These are phyloP conservation scores for Spermophilus dauricus DNA, from an alignment of 2,113 vertebrate genomes.

Conservation along the genomic window DNA sequence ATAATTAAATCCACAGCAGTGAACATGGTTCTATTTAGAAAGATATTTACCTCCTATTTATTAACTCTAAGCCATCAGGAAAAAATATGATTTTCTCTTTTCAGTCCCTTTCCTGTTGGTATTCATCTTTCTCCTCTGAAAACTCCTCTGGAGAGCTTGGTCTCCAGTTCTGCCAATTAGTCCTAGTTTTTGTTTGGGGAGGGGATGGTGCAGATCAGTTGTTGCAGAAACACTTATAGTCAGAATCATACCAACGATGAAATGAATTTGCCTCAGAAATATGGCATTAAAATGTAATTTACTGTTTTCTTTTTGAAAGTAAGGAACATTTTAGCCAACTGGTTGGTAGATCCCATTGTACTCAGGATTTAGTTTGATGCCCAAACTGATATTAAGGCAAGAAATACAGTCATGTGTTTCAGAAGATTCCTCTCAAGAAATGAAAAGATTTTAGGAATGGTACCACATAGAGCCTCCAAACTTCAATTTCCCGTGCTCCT, in stretches of 20 bases:
- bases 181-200: not conserved
- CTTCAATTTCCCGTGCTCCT: constrained; percentile 1
- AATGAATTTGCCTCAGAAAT: not conserved
- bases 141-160: not conserved
- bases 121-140: not conserved
- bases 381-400: constrained; percentile 44
- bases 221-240: constrained; percentile 16
- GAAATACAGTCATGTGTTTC: constrained; percentile 52
- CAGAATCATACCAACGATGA: constrained; percentile 40
- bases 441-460: constrained; percentile 42
- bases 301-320: constrained; percentile 70
- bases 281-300: constrained; percentile 64
- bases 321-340: constrained; percentile 7
- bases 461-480: constrained; percentile 50
- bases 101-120: not conserved
- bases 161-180: fast-evolving
- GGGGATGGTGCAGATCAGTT: not conserved
- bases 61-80: constrained; percentile 37
- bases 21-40: not conserved
- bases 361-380: constrained; percentile 51
- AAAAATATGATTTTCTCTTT: not conserved
- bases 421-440: constrained; percentile 63
- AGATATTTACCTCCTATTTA: not conserved
- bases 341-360: not conserved
- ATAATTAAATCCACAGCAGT: not conserved